phyloP scores from a whole-genome alignment of 1,140 invertebrate species.

The Alviniconcha marisindica region DNA sequence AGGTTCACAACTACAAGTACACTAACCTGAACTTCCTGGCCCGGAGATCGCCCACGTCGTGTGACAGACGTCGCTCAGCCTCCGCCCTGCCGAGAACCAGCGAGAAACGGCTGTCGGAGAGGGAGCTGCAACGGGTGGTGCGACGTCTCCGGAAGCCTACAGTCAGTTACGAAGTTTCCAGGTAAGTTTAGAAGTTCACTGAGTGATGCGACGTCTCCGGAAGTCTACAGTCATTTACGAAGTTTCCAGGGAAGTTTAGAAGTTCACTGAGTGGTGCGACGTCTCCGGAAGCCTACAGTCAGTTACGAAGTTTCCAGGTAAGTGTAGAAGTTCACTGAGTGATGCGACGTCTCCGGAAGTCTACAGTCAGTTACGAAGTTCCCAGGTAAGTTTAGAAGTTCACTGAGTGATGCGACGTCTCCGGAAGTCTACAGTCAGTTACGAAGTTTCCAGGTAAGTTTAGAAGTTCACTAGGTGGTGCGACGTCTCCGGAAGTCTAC shows the following conservation, averaged over 20 bases:
- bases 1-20: conserved; percentile 40
- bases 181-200: too few species aligned
- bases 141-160: conserved; percentile 45
- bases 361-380: conserved; percentile 35
- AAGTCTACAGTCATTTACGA: conserved; percentile 39
- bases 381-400: too few species aligned
- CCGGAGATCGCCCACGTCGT: conserved; percentile 17
- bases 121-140: conserved; percentile 41
- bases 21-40: conserved; percentile 12
- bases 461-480: too few species aligned
- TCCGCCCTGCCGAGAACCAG: not conserved
- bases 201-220: conserved; percentile 39
- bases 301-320: conserved; percentile 35
- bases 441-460: too few species aligned
- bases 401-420: too few species aligned
- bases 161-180: conserved; percentile 24
- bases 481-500: too few species aligned
- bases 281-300: conserved; percentile 42
- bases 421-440: too few species aligned
- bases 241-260: conserved; percentile 32
- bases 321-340: conserved; percentile 42
- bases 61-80: not conserved
- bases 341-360: conserved; percentile 40
- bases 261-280: conserved; percentile 40
- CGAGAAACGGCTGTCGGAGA: conserved; percentile 25